Evolutionary conservation across 2,797 vertebrate species (phyloP).

Genomic region (Ispidina picta): DNA sequence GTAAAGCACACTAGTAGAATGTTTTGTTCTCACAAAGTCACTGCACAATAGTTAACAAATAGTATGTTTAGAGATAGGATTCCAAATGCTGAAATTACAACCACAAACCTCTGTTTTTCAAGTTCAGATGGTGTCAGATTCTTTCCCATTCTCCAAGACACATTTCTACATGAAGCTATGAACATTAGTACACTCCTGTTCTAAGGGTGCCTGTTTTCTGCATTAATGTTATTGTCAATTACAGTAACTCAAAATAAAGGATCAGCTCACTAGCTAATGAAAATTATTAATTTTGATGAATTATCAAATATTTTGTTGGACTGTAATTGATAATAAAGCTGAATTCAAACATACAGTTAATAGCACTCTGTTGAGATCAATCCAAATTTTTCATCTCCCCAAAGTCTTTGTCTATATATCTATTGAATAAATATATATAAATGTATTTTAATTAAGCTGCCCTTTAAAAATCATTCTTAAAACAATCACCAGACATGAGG

Average conservation of each 20-base stretch:
- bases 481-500: background rate
- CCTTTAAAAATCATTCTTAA: constrained; percentile 7
- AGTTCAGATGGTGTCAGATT: background rate
- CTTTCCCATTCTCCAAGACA: background rate
- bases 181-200: background rate
- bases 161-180: background rate
- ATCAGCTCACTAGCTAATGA: background rate
- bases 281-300: background rate
- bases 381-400: background rate
- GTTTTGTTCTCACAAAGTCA: background rate
- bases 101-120: background rate
- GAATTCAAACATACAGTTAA: background rate
- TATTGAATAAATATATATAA: background rate
- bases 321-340: background rate
- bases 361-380: background rate
- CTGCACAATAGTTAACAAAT: background rate
- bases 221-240: background rate
- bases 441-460: constrained; percentile 36
- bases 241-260: background rate
- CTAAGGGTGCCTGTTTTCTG: background rate
- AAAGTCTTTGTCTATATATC: background rate
- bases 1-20: accelerated
- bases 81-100: background rate
- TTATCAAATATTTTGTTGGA: background rate
- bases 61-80: background rate